Base-by-base conservation (phyloP, 2,113 vertebrate genomes). In the Condylura cristata region DNA sequence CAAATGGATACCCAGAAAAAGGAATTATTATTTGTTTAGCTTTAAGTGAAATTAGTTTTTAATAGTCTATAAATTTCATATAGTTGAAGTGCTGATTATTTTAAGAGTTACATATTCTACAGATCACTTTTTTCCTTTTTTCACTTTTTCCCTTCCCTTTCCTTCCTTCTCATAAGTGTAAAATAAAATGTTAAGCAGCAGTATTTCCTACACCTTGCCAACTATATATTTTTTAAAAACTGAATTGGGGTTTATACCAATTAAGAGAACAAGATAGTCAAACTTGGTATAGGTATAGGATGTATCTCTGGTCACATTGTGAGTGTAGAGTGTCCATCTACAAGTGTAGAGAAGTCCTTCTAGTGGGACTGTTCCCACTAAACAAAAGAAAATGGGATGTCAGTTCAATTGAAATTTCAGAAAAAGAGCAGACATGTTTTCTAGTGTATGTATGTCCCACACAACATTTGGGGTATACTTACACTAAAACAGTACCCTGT, bases 391-490 rank as follows among this genome's bases (percentile, higher is more conserved):
- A 81, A 18, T 26, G 70, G 28, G 66, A 74, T 60, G 7, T 41
- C 37, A 20, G 26, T 53, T 74, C 28, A 18, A 3, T 9, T 14
- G 5, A n/a, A 44, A 18, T 39, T 41, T 66, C 6, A n/a, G n/a
- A 4, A 20, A n/a, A 46, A 12, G 9, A 13, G 0, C 8, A 0
- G 3, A 24, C 5, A 24, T 8, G 3, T 16, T 46, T 34, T 58
- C 46, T 8, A 26, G 26, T 39, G 20, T 4, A 4, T 48, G n/a
- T 28, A 41, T 28, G 8, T 37, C 9, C 9, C 30, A 30, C 34
- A 22, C 0, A 10, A 2, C 22, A 17, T 16, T 22, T 46, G 65
- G 3, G 32, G 37, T 16, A 48, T 41, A 20, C 13, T 72, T 34
- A 20, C 11, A 22, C 1, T 13, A 28, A 44, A 39, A n/a, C 6